Conservation (phyloP, 1,140 invertebrate genomes). For the Aphaenogaster ashmeadi region DNA sequence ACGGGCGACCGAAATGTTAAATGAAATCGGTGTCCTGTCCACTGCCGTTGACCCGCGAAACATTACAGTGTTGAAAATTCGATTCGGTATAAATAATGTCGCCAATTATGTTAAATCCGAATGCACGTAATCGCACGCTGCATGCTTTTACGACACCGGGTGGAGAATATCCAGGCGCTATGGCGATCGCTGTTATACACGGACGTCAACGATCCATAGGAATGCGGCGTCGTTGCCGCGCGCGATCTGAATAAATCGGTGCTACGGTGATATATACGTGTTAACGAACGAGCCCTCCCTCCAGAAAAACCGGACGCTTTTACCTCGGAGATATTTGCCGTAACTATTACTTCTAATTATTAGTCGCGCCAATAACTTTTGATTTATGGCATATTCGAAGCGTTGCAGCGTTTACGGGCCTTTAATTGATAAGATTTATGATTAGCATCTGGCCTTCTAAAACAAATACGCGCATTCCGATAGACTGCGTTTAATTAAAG, state of each 20-base stretch:
- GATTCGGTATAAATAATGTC: conserved; percentile 58
- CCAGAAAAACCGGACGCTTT: conserved; percentile 29
- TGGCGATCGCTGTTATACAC: conserved; percentile 14
- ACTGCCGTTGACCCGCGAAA: not conserved
- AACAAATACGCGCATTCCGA: conserved; percentile 51
- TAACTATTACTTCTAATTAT: conserved; percentile 73
- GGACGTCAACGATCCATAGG: not conserved
- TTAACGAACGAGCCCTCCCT: not conserved
- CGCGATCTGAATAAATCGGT: conserved; percentile 36
- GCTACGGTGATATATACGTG: conserved; percentile 11
- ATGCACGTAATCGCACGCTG: conserved; percentile 18
- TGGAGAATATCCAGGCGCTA: not conserved
- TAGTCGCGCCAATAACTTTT: conserved; percentile 64
- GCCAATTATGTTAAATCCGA: conserved; percentile 64
- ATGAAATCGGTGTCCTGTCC: conserved; percentile 43
- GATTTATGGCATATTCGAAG: conserved; percentile 67
- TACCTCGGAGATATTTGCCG: conserved; percentile 54
- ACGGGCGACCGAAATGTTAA: conserved; percentile 65
- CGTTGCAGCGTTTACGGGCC: conserved; percentile 63
- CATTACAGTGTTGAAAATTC: conserved; percentile 53
- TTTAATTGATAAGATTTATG: conserved; percentile 71
- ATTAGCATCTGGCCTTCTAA: conserved; percentile 26
- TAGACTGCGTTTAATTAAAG: conserved; percentile 65
- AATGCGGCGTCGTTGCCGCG: not conserved
- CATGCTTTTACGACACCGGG: conserved; percentile 13